Percentiles rank a stretch among this genome's conserved stretches.
phyloP scores from a whole-genome alignment of 2,797 vertebrate genomes.

The Gobio occitaniae region DNA sequence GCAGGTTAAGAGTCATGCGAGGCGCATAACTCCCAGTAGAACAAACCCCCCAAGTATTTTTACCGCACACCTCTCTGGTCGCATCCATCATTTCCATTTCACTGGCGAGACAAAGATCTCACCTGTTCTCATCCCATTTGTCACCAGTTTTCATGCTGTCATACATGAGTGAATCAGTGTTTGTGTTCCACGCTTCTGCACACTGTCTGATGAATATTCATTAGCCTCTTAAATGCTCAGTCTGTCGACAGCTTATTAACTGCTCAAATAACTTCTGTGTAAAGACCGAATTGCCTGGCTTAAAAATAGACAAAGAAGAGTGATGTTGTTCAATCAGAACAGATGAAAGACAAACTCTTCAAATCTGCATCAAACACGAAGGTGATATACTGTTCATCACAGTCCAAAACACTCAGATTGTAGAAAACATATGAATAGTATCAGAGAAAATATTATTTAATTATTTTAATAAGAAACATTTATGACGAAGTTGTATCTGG shows the following conservation, averaged over 20 bases:
- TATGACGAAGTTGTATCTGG: not conserved
- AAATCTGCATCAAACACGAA: constrained; percentile 17
- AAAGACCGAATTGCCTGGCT: constrained; percentile 59
- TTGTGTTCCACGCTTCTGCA: constrained; percentile 53
- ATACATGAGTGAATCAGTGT: constrained; percentile 57
- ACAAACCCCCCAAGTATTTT: constrained; percentile 28
- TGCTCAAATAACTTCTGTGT: constrained; percentile 47
- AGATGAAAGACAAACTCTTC: constrained; percentile 45
- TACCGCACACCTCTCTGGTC: constrained; percentile 28
- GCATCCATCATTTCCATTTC: constrained; percentile 55
- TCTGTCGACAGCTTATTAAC: constrained; percentile 47
- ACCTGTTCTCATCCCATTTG: constrained; percentile 65
- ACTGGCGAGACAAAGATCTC: constrained; percentile 60
- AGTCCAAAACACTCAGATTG: not conserved
- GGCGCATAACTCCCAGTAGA: not conserved
- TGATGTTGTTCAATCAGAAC: constrained; percentile 38
- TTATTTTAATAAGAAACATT: not conserved
- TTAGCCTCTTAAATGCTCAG: constrained; percentile 52
- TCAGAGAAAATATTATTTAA: not conserved
- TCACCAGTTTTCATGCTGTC: constrained; percentile 60
- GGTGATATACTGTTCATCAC: constrained; percentile 5
- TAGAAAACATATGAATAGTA: not conserved
- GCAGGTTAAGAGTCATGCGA: constrained; percentile 3
- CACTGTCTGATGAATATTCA: constrained; percentile 59
- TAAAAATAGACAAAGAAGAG: constrained; percentile 45